These are phyloP conservation scores for Scrobipalpa atriplicella DNA, from an alignment of 2,888 invertebrate species.

Conservation along the genomic window DNA sequence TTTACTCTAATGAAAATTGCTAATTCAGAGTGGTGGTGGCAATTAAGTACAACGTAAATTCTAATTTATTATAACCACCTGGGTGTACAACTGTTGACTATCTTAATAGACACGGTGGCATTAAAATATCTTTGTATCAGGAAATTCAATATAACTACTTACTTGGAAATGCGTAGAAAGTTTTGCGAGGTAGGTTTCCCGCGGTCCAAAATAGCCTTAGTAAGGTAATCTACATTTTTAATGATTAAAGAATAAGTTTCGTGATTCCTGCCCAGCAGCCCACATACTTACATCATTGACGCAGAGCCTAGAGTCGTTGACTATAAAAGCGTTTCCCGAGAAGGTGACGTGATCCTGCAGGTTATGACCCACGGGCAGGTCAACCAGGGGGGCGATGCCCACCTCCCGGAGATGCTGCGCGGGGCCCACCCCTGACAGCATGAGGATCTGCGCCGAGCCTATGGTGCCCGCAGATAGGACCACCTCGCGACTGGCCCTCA, in stretches of 20 bases:
- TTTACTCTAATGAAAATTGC: too few relatives aligned
- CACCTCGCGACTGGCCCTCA: conserved; percentile 87
- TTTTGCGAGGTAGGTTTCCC: background rate
- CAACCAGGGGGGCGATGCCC: conserved; percentile 84
- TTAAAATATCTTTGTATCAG: too few relatives aligned
- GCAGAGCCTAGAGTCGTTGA: conserved; percentile 85
- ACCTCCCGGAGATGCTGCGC: conserved; percentile 81
- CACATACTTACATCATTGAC: conserved; percentile 83
- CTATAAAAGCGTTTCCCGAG: conserved; percentile 87
- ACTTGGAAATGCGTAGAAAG: too few relatives aligned
- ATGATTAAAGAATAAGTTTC: too few relatives aligned
- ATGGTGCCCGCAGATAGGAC: conserved; percentile 91
- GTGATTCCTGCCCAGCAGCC: background rate
- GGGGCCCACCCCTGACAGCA: conserved; percentile 93
- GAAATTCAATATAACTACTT: too few relatives aligned
- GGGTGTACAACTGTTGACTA: too few relatives aligned
- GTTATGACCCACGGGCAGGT: conserved; percentile 91
- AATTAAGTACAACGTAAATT: too few relatives aligned
- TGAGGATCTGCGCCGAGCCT: conserved; percentile 92
- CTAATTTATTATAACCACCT: too few relatives aligned
- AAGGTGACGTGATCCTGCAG: conserved; percentile 91
- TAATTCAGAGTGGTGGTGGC: too few relatives aligned
- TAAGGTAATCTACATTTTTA: too few relatives aligned
- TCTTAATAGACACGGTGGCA: too few relatives aligned
- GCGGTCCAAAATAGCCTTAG: background rate